Conservation (phyloP, 2,888 invertebrate species). For the Archips xylosteana region DNA sequence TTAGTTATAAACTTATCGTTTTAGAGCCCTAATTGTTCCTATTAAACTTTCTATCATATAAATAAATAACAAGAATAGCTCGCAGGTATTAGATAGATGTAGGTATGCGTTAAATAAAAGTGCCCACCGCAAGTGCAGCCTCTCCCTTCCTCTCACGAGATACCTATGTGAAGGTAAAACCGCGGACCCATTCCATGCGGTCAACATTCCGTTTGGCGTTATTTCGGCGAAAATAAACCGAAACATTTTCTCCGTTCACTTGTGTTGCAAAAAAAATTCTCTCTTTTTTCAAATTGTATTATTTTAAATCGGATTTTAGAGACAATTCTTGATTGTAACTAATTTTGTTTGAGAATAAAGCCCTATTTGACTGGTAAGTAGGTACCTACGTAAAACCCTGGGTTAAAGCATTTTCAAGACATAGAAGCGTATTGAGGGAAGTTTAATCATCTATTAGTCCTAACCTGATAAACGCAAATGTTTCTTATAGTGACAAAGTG, state of each 20-base stretch:
- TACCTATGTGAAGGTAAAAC: slow-evolving; percentile 11
- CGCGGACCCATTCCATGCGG: background rate
- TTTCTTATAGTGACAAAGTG: no score
- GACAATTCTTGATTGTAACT: background rate
- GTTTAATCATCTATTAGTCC: no score
- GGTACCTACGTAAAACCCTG: no score
- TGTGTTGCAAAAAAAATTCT: background rate
- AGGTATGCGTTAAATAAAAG: background rate
- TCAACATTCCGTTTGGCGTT: slow-evolving; percentile 6
- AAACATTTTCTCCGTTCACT: background rate
- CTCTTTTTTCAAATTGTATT: background rate
- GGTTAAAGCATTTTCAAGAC: no score
- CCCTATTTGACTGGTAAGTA: no score
- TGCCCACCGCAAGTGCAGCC: background rate
- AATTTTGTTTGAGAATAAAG: no score
- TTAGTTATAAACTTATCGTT: no score
- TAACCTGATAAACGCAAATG: no score
- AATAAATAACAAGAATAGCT: no score
- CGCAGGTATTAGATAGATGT: background rate
- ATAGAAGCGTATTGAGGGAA: no score
- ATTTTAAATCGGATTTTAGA: background rate
- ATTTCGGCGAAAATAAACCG: background rate
- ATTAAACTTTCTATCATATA: no score
- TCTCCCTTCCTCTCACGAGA: slow-evolving; percentile 5
- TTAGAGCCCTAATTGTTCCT: no score